Base-by-base conservation (phyloP, 2,888 invertebrate species). In the Vesta saturnalis region DNA sequence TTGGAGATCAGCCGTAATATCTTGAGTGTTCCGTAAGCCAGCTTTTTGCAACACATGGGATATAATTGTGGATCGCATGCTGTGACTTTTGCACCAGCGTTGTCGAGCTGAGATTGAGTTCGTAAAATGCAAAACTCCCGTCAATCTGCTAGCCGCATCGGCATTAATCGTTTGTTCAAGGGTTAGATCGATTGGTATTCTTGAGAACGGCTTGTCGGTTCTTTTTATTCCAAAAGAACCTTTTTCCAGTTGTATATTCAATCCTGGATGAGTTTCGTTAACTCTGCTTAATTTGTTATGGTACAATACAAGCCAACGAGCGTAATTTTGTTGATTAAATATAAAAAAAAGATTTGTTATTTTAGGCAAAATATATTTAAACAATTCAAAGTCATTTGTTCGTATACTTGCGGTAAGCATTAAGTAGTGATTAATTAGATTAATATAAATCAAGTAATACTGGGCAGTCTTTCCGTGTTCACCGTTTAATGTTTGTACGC, bases 401-500 rank as follows among this genome's bases (percentile, higher is more conserved):
- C 69, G 14, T 30, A 68, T 65, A 43, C 64, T 64, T 1, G 1
- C 19, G 14, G 19, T 54, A 4, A 64, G 18, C 22, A 54, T 23
- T n/a, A 58, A 43, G 30, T 43, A 64, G 15, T 58, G 30, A 35
- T 64, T 30, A 23, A 59, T 47, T 14, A 58, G 60, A 6, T 23
- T 58, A 8, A 59, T 12, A 12, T 21, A 55, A n/a, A 49, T 16
- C 49, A 49, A 14, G 12, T 77, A 79, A 69, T 74, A 77, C 66
- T 81, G 78, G n/a, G 79, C 68, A 1, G 81, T 82, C 72, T 77
- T 77, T 1, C 80, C 80, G 52, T 77, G 73, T 5, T 74, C 57
- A 5, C 79, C 80, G 57, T 70, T 5, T 16, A 71, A n/a, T 35
- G 76, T 77, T 58, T 74, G 16, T 46, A 60, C 30, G 23, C 19